A percentile compares a stretch with the other conserved stretches of the same genome.
Evolutionary conservation across 2,113 vertebrate species (phyloP).

Genomic region (Uropsilus gracilis): DNA sequence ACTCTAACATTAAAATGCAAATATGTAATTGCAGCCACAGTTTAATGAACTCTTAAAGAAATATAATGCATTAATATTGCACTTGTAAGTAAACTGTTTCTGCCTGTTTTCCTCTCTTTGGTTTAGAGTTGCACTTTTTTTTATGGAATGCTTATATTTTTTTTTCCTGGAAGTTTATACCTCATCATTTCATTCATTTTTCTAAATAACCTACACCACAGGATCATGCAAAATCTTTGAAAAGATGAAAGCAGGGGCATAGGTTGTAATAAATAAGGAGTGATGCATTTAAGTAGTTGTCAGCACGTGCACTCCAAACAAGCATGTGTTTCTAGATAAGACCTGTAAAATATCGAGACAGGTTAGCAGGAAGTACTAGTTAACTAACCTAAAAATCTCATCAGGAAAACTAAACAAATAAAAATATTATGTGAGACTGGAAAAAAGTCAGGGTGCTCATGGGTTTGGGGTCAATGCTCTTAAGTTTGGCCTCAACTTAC

Average conservation of each 20-base stretch:
- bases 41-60: conserved; percentile 15
- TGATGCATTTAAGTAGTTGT: conserved; percentile 52
- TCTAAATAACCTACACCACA: conserved; percentile 55
- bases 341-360: conserved; percentile 72
- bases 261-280: conserved; percentile 27
- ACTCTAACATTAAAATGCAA: conserved; percentile 55
- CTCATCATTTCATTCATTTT: conserved; percentile 49
- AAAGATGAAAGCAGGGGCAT: conserved; percentile 57
- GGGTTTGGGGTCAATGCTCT: conserved; percentile 80
- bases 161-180: conserved; percentile 14
- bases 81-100: neutral
- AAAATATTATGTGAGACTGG: conserved; percentile 78
- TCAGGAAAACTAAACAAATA: conserved; percentile 83
- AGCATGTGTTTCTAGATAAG: conserved; percentile 47
- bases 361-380: conserved; percentile 63
- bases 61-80: neutral
- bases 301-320: conserved; percentile 4
- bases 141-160: neutral
- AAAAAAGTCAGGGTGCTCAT: conserved; percentile 74
- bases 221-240: conserved; percentile 56
- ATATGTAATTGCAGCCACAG: conserved; percentile 12
- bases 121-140: conserved; percentile 51
- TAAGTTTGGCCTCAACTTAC: conserved; percentile 78
- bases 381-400: conserved; percentile 81
- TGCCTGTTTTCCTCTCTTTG: neutral